Evolutionary conservation across 53 echinoderm and acorn worm genomes (phyloP).

Genomic region (Glandiceps talaboti): DNA sequence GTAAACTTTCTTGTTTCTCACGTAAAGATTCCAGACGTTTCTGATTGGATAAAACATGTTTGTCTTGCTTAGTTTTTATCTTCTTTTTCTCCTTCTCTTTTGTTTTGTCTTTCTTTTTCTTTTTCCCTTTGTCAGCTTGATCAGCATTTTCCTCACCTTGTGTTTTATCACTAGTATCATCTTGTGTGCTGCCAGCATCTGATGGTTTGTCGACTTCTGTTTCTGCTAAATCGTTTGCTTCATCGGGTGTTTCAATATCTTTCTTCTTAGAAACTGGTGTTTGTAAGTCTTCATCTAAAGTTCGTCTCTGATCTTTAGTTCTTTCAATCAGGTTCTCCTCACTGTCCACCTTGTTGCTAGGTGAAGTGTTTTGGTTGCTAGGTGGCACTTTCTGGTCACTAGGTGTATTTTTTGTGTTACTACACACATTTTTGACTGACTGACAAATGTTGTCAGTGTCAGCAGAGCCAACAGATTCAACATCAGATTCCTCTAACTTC

Average conservation of each 20-base stretch:
- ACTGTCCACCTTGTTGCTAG: neutral
- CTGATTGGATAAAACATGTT: conserved; percentile 42
- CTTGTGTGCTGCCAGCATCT: neutral
- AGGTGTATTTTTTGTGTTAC: no score
- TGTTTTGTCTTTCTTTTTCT: neutral
- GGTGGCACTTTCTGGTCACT: neutral
- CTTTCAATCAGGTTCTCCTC: neutral
- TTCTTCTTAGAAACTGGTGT: neutral
- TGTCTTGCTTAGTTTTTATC: neutral
- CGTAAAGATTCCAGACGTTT: conserved; percentile 57
- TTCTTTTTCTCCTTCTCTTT: neutral
- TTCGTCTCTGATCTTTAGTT: neutral
- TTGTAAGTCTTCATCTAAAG: neutral
- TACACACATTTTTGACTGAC: conserved; percentile 7
- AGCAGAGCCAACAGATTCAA: conserved; percentile 43
- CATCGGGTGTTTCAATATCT: conserved; percentile 3
- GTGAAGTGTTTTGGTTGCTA: neutral
- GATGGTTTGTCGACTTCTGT: neutral
- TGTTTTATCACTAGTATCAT: conserved; percentile 6
- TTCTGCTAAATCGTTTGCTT: neutral
- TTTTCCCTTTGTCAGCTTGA: neutral
- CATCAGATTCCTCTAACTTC: conserved; percentile 8
- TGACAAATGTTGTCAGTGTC: conserved; percentile 72
- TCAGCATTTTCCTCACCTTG: conserved; percentile 4
- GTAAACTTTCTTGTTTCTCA: conserved; percentile 30